phyloP scores from a whole-genome alignment of 1,140 invertebrate genomes.

The Zaprionus lachaisei region DNA sequence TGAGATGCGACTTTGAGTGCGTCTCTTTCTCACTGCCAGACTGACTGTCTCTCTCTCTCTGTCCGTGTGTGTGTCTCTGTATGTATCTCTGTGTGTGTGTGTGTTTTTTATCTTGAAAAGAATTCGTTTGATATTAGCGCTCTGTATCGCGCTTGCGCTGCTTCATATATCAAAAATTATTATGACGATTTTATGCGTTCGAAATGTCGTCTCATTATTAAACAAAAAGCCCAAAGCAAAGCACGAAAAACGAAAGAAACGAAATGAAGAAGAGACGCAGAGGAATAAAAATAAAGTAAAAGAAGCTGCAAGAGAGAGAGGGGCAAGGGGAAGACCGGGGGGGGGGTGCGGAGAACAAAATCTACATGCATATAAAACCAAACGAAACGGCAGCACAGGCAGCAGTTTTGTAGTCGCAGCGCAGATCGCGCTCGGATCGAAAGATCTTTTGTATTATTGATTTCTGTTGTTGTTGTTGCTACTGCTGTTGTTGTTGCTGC shows the following conservation, averaged over 20 bases:
- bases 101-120: conserved; percentile 78
- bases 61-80: conserved; percentile 21
- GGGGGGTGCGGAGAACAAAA: conserved; percentile 8
- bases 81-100: conserved; percentile 24
- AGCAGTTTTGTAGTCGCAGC: conserved; percentile 34
- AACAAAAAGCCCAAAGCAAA: conserved; percentile 72
- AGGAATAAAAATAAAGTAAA: conserved; percentile 19
- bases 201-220: conserved; percentile 85
- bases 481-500: conserved; percentile 10
- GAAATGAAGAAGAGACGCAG: conserved; percentile 19
- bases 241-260: conserved; percentile 34
- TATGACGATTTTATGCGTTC: conserved; percentile 85
- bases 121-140: conserved; percentile 84
- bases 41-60: conserved; percentile 11
- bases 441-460: conserved; percentile 56
- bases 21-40: conserved; percentile 27
- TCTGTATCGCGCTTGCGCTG: conserved; percentile 72
- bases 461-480: conserved; percentile 32
- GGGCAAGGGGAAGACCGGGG: too few relatives aligned
- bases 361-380: conserved; percentile 41
- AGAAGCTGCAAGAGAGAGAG: not conserved
- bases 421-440: conserved; percentile 10
- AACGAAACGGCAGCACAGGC: conserved; percentile 25
- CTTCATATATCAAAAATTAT: conserved; percentile 85
- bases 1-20: conserved; percentile 10